Evolutionary conservation across 2,113 vertebrate species (phyloP), one percentile per base, ranked within the genome.

Genomic region (Heptranchias perlo): DNA sequence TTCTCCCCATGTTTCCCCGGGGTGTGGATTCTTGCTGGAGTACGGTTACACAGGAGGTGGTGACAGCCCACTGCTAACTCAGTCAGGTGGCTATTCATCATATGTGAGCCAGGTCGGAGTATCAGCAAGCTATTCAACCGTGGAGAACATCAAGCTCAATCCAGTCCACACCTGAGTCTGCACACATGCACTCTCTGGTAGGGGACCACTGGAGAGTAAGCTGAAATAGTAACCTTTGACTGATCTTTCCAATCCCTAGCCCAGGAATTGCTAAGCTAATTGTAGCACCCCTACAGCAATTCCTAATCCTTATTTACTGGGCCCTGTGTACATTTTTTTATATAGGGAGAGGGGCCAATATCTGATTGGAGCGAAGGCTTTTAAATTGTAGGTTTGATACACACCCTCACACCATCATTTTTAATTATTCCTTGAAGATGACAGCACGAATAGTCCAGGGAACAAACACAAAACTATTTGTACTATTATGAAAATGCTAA

Each of bases 401-500:
- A 67, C 62, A 13, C 18, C 18, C 39, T 39, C 92, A 49, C 21
- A 69, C 94, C 28, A 47, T 95, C 44, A 35, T 52, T 69, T 69
- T 95, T 52, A 69, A 95, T 95, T 69, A 69, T 6, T 95, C 65
- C 39, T 58, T 13, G 11, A 95, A 31, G 94, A 69, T 52, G 94
- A 73, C 94, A 95, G 93, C n/a, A 31, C 14, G 44, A 69, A 52
- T 95, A 95, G 94, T 95, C 94, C 65, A 69, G 64, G 94, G 65
- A 95, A 73, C 58, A 93, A 93, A 93, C 89, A 95, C 94, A 47
- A 69, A 67, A 69, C 65, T 95, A 49, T 69, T 69, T 69, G 64
- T 47, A 69, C 39, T 95, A 69, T 95, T 95, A 95, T 31, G 25
- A 69, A 69, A 73, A 49, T 0, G 3, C 96, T 97, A 96, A 96